Percentiles rank a stretch among this genome's conserved stretches.
Evolutionary conservation across 1,140 invertebrate species (phyloP).

Genomic region (Lanistes nyassanus): DNA sequence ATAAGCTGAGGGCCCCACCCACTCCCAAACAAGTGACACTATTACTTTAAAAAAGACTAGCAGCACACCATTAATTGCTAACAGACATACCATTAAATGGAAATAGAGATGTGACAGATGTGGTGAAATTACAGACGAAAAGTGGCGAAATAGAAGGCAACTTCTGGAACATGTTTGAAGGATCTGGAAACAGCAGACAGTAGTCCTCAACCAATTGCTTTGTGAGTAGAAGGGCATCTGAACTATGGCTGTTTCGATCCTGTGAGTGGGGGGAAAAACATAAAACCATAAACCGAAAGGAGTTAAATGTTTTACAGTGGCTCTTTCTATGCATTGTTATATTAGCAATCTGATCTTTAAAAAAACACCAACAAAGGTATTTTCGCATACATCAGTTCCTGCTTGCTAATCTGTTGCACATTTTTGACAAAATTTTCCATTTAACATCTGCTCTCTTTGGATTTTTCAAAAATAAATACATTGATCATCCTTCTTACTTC

Average conservation of each 20-base stretch:
- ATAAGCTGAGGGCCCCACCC: not conserved
- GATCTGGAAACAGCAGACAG: conserved; percentile 54
- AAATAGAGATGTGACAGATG: conserved; percentile 56
- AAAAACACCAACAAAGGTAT: not conserved
- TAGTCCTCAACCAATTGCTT: conserved; percentile 56
- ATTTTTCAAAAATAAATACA: too few relatives aligned
- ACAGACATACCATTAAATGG: conserved; percentile 46
- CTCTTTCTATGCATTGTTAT: not conserved
- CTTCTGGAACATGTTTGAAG: conserved; percentile 45
- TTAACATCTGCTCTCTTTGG: too few relatives aligned
- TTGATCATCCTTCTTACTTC: too few relatives aligned
- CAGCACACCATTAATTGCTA: not conserved
- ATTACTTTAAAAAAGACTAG: not conserved
- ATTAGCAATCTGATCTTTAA: not conserved
- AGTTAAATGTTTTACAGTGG: not conserved
- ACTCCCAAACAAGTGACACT: not conserved
- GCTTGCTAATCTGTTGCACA: too few relatives aligned
- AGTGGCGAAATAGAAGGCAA: conserved; percentile 56
- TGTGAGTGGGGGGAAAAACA: conserved; percentile 22
- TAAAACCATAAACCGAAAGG: not conserved
- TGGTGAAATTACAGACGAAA: conserved; percentile 61
- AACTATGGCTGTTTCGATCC: conserved; percentile 56
- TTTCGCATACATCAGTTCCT: not conserved
- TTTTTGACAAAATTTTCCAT: too few relatives aligned
- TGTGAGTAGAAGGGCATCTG: conserved; percentile 48